Evolutionary conservation across 2,888 invertebrate genomes (phyloP).

Genomic region (Eurytoma adleriae): DNA sequence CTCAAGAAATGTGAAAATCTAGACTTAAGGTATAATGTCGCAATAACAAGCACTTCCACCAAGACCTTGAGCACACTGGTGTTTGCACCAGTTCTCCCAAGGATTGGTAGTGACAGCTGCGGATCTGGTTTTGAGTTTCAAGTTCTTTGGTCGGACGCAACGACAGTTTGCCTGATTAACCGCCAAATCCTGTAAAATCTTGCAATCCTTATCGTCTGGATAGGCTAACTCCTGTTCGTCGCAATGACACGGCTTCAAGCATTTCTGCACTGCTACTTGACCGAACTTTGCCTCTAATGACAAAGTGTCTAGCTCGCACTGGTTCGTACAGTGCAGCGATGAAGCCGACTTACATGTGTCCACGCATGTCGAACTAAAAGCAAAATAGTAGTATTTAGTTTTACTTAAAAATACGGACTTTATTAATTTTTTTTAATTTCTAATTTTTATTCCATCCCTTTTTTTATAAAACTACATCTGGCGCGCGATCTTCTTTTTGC

Average conservation of each 20-base stretch:
- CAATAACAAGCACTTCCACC: constrained; percentile 88
- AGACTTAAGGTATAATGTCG: constrained; percentile 79
- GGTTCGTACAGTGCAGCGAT: neutral
- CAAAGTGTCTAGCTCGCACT: neutral
- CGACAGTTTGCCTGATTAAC: neutral
- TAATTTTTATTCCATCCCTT: too few species aligned
- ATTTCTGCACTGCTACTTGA: neutral
- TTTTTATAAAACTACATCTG: too few species aligned
- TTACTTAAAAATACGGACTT: too few species aligned
- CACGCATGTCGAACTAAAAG: constrained; percentile 7
- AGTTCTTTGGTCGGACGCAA: neutral
- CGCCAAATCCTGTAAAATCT: neutral
- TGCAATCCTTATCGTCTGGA: neutral
- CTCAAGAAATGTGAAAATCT: neutral
- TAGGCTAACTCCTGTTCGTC: neutral
- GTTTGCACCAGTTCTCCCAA: constrained; percentile 82
- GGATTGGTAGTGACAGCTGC: neutral
- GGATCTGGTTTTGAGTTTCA: neutral
- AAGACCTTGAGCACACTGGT: constrained; percentile 82
- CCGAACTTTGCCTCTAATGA: neutral
- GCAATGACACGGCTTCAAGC: constrained; percentile 27
- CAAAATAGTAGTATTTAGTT: neutral
- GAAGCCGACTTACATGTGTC: neutral
- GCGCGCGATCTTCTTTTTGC: too few species aligned
- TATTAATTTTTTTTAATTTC: too few species aligned